Base-by-base conservation (phyloP, 2,797 vertebrate species). In the Todus mexicanus region DNA sequence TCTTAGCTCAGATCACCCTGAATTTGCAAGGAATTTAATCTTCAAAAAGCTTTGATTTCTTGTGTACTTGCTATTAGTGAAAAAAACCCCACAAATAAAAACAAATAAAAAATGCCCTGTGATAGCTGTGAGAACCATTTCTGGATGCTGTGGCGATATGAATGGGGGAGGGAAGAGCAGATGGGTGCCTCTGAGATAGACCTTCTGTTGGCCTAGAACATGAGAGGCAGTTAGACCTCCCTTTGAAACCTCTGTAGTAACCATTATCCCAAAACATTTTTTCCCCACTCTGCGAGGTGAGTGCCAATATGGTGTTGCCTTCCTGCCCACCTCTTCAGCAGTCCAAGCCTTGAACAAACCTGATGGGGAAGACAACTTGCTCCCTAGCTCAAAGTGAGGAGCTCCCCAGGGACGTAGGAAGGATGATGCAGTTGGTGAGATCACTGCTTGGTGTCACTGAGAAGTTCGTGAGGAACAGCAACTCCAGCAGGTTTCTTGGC, bases 31-130 rank as follows among this genome's bases (percentile, higher is more conserved):
- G 35, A 84, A 69, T 78, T 81, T 65, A 16, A 54, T 51, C 51
- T 90, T 90, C 59, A 25, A 76, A 71, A 92, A 69, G 45, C 22
- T 84, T 84, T 76, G 54, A 70, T 89, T 95, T 90, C 74, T 93
- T 45, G 13, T 2, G 2, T 82, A 64, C 26, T 66, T 70, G 29
- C 43, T 81, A 15, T 45, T 74, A 68, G 33, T 48, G 6, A 70
- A 71, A 81, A 84, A 31, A 40, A 29, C 12, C 2, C 18, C 11
- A 54, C 29, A 63, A 45, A 43, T 29, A n/a, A 29, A 81, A 84
- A 8, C 15, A 59, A 70, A 53, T 27, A 5, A 20, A 26, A 74
- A 79, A 35, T 35, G 11, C 23, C 25, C 8, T 40, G 11, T 53
- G 25, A 10, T 75, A 35, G 15, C 40, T 65, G 38, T 81, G 59